phyloP scores from a whole-genome alignment of 2,797 vertebrate genomes.

The Serranus cabrilla region DNA sequence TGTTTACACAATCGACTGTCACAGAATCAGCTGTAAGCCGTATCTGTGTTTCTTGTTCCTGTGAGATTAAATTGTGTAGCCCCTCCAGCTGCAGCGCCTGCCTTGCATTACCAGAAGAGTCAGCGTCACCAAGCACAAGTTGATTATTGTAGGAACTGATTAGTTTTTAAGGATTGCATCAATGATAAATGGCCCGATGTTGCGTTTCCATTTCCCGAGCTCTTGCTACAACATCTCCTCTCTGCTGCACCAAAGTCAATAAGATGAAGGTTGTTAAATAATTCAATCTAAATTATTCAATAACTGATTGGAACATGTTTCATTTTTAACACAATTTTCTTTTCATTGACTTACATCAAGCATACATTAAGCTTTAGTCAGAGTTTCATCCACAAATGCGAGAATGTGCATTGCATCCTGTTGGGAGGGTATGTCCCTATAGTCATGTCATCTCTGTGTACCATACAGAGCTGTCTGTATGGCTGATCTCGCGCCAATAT shows the following conservation, averaged over 20 bases:
- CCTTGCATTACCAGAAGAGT: slow-evolving; percentile 12
- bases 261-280: slow-evolving; percentile 63
- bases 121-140: slow-evolving; percentile 8
- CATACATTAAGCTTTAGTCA: slow-evolving; percentile 24
- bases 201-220: slow-evolving; percentile 54
- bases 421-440: neutral
- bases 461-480: slow-evolving; percentile 28
- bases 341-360: slow-evolving; percentile 40
- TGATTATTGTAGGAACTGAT: slow-evolving; percentile 49
- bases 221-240: slow-evolving; percentile 11
- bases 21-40: slow-evolving; percentile 46
- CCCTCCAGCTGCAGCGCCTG: slow-evolving; percentile 5
- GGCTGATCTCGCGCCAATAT: slow-evolving; percentile 10
- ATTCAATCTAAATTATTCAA: slow-evolving; percentile 73
- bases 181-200: slow-evolving; percentile 43
- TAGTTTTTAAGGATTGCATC: slow-evolving; percentile 26
- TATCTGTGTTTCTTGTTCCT: slow-evolving; percentile 51
- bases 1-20: slow-evolving; percentile 41
- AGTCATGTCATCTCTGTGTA: slow-evolving; percentile 11
- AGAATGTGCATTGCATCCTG: slow-evolving; percentile 6
- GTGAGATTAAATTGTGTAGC: slow-evolving; percentile 64
- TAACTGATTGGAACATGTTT: slow-evolving; percentile 57
- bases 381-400: slow-evolving; percentile 11
- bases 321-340: slow-evolving; percentile 53
- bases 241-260: slow-evolving; percentile 51